phyloP scores from a whole-genome alignment of 2,113 vertebrate genomes.

The Cyphomyrus discorhynchus region DNA sequence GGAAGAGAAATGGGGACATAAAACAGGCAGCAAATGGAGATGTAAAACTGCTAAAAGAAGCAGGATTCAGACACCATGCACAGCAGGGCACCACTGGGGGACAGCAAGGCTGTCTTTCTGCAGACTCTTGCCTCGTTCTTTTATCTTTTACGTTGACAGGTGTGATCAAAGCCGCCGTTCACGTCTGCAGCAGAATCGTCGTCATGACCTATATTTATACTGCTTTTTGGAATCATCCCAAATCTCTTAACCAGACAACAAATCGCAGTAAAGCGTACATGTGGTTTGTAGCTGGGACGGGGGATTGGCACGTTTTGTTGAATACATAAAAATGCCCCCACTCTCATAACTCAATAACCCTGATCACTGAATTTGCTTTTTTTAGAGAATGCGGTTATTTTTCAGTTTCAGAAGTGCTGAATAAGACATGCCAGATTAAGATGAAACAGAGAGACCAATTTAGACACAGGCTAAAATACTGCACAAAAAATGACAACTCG shows the following conservation, averaged over 20 bases:
- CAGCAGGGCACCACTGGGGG: not conserved
- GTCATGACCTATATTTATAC: not conserved
- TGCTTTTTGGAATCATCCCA: not conserved
- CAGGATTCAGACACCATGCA: not conserved
- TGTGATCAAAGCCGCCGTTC: not conserved
- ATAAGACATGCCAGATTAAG: not conserved
- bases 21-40: not conserved
- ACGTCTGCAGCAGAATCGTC: not conserved
- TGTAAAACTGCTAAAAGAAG: not conserved
- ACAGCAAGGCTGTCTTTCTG: not conserved
- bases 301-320: not conserved
- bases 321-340: not conserved
- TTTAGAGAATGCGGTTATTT: not conserved
- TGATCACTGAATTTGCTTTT: not conserved
- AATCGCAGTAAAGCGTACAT: not conserved
- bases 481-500: not conserved
- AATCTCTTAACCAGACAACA: not conserved
- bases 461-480: not conserved
- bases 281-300: not conserved
- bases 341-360: not conserved
- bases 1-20: not conserved
- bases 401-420: not conserved
- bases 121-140: not conserved
- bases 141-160: not conserved
- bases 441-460: not conserved